A percentile compares a stretch with the other conserved stretches of the same genome.
phyloP scores from a whole-genome alignment of 2,113 vertebrate genomes.

The Platysteira castanea region DNA sequence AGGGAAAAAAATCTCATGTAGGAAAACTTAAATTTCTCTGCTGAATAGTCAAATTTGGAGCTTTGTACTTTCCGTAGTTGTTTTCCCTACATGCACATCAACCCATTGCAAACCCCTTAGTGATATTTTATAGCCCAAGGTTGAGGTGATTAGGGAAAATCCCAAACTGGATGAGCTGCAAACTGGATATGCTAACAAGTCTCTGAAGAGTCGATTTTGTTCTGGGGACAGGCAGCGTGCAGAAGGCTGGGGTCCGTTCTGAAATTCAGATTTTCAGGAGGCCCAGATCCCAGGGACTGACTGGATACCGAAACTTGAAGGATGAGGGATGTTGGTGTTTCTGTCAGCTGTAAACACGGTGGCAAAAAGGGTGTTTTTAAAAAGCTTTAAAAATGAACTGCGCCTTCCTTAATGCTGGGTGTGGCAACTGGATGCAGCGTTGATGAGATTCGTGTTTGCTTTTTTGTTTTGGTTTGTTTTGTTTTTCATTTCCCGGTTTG shows the following conservation, averaged over 20 bases:
- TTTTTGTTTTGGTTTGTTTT: accelerated
- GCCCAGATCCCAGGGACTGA: not conserved
- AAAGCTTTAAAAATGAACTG: not conserved
- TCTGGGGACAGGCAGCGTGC: too few relatives aligned
- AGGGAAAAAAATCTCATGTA: accelerated
- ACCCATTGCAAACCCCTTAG: not conserved
- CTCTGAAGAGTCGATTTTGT: not conserved
- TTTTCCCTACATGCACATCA: not conserved
- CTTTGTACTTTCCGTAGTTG: not conserved
- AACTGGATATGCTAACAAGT: not conserved
- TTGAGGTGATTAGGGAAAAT: not conserved
- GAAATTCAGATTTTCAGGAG: not conserved
- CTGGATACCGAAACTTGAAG: not conserved
- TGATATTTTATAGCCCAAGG: not conserved
- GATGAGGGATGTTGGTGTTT: not conserved
- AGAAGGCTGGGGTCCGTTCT: not conserved
- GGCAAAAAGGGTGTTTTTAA: not conserved
- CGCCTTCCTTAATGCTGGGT: not conserved
- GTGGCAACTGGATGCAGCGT: not conserved
- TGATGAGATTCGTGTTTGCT: accelerated
- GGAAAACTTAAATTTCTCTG: not conserved
- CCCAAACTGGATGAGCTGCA: not conserved
- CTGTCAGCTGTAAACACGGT: not conserved
- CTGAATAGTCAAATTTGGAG: not conserved
- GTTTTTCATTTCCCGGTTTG: not conserved